These are phyloP conservation scores for Lepus europaeus DNA, from an alignment of 2,113 vertebrate genomes.

Conservation along the genomic window DNA sequence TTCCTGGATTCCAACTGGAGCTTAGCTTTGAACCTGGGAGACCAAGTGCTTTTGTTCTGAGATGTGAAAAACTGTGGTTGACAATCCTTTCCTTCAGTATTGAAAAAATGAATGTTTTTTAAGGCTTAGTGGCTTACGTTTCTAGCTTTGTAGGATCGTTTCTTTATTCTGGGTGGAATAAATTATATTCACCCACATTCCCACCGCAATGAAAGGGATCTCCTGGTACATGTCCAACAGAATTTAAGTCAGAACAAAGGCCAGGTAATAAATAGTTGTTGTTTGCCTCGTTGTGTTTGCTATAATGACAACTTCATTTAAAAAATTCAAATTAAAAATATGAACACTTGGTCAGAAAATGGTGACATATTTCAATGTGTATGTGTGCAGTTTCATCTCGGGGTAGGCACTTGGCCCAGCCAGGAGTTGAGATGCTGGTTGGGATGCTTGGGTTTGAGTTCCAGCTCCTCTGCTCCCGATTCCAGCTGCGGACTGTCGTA, in stretches of 20 bases:
- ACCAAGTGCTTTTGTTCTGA: conserved; percentile 51
- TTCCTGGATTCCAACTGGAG: conserved; percentile 35
- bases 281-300: conserved; percentile 14
- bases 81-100: conserved; percentile 56
- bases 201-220: neutral
- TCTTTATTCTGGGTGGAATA: conserved; percentile 52
- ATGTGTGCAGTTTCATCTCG: too few relatives aligned
- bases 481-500: too few relatives aligned
- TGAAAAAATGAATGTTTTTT: conserved; percentile 53
- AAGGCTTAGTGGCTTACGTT: conserved; percentile 57
- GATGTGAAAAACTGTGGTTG: neutral
- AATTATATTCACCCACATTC: neutral
- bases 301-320: conserved; percentile 30
- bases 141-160: neutral
- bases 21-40: conserved; percentile 14
- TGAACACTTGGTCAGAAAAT: conserved; percentile 4
- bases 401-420: too few relatives aligned
- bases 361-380: neutral
- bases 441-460: too few relatives aligned
- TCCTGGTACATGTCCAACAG: conserved; percentile 28
- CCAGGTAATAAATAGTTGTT: neutral
- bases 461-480: too few relatives aligned
- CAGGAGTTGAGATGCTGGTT: too few relatives aligned
- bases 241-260: conserved; percentile 32
- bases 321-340: conserved; percentile 49